Evolutionary conservation across 2,113 vertebrate species (phyloP).

Genomic region (Holacanthus passer): DNA sequence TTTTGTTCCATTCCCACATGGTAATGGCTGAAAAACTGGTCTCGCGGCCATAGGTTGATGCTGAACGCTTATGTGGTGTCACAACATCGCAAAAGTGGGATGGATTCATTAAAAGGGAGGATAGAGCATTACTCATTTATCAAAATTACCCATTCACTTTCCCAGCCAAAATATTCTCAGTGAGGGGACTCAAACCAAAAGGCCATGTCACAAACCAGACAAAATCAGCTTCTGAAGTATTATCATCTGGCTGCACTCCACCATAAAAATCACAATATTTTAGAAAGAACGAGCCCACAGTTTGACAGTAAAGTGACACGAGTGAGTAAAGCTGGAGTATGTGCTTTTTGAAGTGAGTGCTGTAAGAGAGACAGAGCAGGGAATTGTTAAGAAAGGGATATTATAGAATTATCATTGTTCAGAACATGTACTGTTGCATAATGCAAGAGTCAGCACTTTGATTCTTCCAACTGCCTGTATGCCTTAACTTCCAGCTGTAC

Average conservation of each 20-base stretch:
- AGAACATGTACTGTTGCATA: conserved; percentile 63
- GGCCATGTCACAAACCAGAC: conserved; percentile 17
- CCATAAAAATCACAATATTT: conserved; percentile 33
- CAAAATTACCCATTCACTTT: conserved; percentile 41
- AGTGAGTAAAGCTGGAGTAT: conserved; percentile 7
- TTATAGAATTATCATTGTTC: conserved; percentile 69
- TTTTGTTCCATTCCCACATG: not conserved
- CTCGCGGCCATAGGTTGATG: not conserved
- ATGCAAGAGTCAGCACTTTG: conserved; percentile 65
- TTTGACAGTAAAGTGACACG: conserved; percentile 45
- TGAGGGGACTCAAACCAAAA: conserved; percentile 24
- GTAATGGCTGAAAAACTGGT: not conserved
- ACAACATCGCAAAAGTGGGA: not conserved
- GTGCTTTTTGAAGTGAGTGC: conserved; percentile 35
- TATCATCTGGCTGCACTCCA: conserved; percentile 15
- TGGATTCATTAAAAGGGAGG: not conserved
- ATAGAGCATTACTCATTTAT: conserved; percentile 33
- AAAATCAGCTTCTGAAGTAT: conserved; percentile 26
- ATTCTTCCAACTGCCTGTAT: conserved; percentile 58
- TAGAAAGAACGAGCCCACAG: conserved; percentile 1
- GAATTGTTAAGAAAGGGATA: conserved; percentile 56
- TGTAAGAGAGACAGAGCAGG: conserved; percentile 34
- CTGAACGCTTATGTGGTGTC: not conserved
- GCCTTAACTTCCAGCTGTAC: conserved; percentile 55
- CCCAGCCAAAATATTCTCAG: conserved; percentile 8